A percentile compares a stretch with the other conserved stretches of the same genome.
Conservation (phyloP, 2,888 invertebrate genomes). For the Zhuqinia jingwanae region DNA sequence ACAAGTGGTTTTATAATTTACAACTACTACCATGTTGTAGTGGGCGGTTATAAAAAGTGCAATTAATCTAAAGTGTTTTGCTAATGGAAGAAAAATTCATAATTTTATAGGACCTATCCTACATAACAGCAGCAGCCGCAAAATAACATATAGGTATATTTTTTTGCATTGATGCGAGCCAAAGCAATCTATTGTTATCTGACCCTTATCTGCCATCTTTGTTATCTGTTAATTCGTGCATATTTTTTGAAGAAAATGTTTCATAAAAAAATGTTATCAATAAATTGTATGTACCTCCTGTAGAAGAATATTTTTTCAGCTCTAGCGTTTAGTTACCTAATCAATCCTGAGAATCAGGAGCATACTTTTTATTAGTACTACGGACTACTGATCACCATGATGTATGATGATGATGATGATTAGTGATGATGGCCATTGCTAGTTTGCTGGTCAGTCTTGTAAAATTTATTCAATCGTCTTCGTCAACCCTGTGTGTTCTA, state of each 20-base stretch:
- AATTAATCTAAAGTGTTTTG: background rate
- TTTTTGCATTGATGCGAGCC: conserved; percentile 18
- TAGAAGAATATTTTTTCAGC: too few species aligned
- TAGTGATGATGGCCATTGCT: too few species aligned
- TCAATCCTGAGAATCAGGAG: too few species aligned
- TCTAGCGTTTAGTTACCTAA: too few species aligned
- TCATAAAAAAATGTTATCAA: conserved; percentile 12
- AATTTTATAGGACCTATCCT: background rate
- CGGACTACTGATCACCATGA: too few species aligned
- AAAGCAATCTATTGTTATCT: conserved; percentile 21
- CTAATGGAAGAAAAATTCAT: conserved; percentile 19
- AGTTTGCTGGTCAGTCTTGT: too few species aligned
- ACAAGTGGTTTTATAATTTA: background rate
- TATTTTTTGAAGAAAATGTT: conserved; percentile 34
- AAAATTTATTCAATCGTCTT: too few species aligned
- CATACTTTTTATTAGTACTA: too few species aligned
- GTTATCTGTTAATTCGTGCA: conserved; percentile 4
- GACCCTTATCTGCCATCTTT: conserved; percentile 37
- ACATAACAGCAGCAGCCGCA: background rate
- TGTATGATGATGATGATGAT: too few species aligned
- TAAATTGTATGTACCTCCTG: too few species aligned
- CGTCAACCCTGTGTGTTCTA: too few species aligned
- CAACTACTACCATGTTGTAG: background rate
- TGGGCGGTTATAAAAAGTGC: conserved; percentile 23
- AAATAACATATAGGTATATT: background rate